Percentiles rank a stretch among this genome's conserved stretches.
These are phyloP conservation scores for Pristionchus arcanus DNA, from an alignment of 2,888 invertebrate species.

Conservation along the genomic window DNA sequence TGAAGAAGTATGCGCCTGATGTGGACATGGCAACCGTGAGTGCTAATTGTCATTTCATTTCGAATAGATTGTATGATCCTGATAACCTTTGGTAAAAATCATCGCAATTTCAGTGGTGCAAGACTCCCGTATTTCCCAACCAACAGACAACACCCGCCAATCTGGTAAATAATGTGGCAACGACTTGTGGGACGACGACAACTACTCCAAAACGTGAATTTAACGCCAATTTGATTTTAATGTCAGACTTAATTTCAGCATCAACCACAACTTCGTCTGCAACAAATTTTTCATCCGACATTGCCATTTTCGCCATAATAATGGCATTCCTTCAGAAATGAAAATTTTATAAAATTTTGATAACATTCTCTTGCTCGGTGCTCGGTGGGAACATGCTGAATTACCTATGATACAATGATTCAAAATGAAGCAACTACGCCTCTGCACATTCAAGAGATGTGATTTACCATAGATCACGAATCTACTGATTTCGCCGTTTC, in stretches of 20 bases:
- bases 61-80: too few species aligned
- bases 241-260: not conserved
- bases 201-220: not conserved
- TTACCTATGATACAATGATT: too few species aligned
- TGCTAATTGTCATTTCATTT: not conserved
- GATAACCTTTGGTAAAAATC: not conserved
- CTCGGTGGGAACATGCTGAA: too few species aligned
- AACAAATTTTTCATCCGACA: not conserved
- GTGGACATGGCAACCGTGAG: slow-evolving; percentile 2
- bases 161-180: not conserved
- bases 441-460: not conserved
- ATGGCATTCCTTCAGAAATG: not conserved
- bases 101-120: not conserved
- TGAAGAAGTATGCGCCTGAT: not conserved
- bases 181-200: not conserved
- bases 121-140: not conserved
- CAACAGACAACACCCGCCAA: not conserved
- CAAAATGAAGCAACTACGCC: not conserved
- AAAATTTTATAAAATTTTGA: too few species aligned
- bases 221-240: not conserved
- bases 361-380: too few species aligned
- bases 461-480: not conserved
- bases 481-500: not conserved
- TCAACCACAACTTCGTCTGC: not conserved
- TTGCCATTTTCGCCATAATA: not conserved